Evolutionary conservation across 2,888 invertebrate species (phyloP), one percentile per base, ranked within the genome.

Genomic region (Scotopteryx bipunctaria): DNA sequence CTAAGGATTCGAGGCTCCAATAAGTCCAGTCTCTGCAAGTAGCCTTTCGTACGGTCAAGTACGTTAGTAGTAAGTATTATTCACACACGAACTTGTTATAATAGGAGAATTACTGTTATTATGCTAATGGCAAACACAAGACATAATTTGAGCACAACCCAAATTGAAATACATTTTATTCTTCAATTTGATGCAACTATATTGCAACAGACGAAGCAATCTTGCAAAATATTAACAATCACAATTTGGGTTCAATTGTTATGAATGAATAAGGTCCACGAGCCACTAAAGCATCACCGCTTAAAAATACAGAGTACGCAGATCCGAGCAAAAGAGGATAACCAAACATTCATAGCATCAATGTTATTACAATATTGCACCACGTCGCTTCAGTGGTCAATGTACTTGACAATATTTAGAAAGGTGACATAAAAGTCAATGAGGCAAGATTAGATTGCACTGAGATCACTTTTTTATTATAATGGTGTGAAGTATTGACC

Each of bases 161-260:
- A 9, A 35, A 48, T 35, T 27, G 27, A 41, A 50, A 32, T 27
- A 16, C 16, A 37, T 37, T 43, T 17, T 9, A 49, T 38, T 38
- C 31, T 32, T 31, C 36, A 32, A 31, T 44, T 31, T 16, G 38
- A 19, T 40, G 4, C n/a, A 25, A 9, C 3, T 6, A 13, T 38
- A n/a, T 36, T 25, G 43, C 37, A 33, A 25, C n/a, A 14, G 14
- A 49, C 21, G 14, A 32, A 33, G 31, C 33, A 16, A 32, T 46
- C 21, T 43, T 49, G 37, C 31, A 6, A 31, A 36, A 35, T 35
- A 41, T 19, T 17, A 23, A 29, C 36, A 21, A 43, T 49, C 36
- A 43, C n/a, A 43, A n/a, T 23, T 42, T 31, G 37, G n/a, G 16
- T 6, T 15, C 19, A 41, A 27, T 42, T 17, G 42, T 42, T 29